Conservation (phyloP, 2,888 invertebrate species). For the Pollenia amentaria region DNA sequence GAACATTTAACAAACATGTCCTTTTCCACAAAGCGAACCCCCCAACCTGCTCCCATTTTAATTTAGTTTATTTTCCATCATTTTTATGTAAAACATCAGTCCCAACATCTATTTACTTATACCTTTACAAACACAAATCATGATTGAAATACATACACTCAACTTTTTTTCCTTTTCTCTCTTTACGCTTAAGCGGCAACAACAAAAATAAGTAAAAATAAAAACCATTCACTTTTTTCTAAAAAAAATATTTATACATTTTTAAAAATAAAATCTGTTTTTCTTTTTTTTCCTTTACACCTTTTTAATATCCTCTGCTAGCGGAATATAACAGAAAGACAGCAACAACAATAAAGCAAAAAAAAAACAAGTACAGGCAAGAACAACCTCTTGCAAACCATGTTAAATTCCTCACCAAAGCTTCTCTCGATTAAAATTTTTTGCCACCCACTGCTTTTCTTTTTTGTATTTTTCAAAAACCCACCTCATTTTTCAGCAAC, state of each 20-base stretch:
- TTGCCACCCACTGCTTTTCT: not conserved
- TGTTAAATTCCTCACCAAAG: conserved; percentile 30
- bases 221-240: too few relatives aligned
- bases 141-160: conserved; percentile 15
- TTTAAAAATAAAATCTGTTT: conserved; percentile 13
- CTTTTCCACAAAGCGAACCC: not conserved
- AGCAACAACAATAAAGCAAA: conserved; percentile 25
- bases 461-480: conserved; percentile 8
- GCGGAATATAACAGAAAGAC: conserved; percentile 4
- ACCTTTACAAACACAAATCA: conserved; percentile 13
- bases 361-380: conserved; percentile 5
- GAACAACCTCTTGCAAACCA: not conserved
- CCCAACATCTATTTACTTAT: conserved; percentile 29
- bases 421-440: not conserved
- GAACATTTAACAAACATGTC: conserved; percentile 41
- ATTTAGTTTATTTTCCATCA: conserved; percentile 47
- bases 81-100: conserved; percentile 63
- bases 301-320: conserved; percentile 37
- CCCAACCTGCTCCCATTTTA: conserved; percentile 22
- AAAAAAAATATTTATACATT: not conserved
- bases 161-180: not conserved
- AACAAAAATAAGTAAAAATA: not conserved
- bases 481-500: conserved; percentile 36
- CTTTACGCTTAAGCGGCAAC: conserved; percentile 18
- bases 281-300: conserved; percentile 7